Evolutionary conservation across 2,888 invertebrate genomes (phyloP), one percentile per base, ranked within the genome.

Genomic region (Lepidocyrtoides sp.): DNA sequence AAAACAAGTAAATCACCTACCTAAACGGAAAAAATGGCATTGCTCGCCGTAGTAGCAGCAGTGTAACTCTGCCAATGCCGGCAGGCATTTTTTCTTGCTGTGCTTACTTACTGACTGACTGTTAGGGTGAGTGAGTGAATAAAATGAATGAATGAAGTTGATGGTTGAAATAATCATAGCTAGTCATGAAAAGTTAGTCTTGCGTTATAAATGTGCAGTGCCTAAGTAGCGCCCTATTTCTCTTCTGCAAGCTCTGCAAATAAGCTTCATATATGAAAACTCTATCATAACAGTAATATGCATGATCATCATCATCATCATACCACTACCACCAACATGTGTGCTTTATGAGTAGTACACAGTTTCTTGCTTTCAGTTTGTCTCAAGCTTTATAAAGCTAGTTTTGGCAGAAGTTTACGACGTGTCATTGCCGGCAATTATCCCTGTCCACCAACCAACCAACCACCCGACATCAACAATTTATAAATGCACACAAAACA

Each of bases 381-480:
- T 48, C 77, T 66, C 57, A 17, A 1, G 3, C 17, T 69, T 36
- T 69, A 17, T 54, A 57, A 54, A 51, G 79, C 57, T 36, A 48
- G 54, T 75, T 79, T 88, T 88, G 60, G 63, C 81, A 88, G 17
- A 81, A 72, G 72, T 89, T 89, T 83, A 89, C 83, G 89, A 89
- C 66, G 89, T 89, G 89, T 89, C 89, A 89, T 89, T 89, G 72
- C 83, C 75, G 75, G 66, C 89, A 89, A 89, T 89, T 89, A 89
- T 89, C 63, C 44, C 63, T 82, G 89, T 89, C 83, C 83, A 83
- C n/a, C n/a, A n/a, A n/a, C 82, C 82, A 75, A 57, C 48, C 51
- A 66, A 44, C 17, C 17, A 69, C 36, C 69, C 69, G 69, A 36
- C 36, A 69, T 29, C n/a, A n/a, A n/a, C n/a, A n/a, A n/a, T n/a